These are phyloP conservation scores for Catharus ustulatus DNA, from an alignment of 2,797 vertebrate species.

Conservation along the genomic window DNA sequence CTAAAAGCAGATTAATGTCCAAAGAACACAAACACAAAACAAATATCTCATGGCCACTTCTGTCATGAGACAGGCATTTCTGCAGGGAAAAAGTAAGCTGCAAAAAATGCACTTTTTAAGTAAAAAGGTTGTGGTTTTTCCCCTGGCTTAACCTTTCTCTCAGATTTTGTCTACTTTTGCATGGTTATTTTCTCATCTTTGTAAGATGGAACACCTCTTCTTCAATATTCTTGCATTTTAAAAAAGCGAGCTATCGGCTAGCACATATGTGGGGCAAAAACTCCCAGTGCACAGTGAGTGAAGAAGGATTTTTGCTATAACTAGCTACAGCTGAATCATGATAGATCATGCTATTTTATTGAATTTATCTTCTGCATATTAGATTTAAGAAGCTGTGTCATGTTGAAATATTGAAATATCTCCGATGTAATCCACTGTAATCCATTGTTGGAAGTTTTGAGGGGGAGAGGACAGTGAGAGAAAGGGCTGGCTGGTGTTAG, in stretches of 20 bases:
- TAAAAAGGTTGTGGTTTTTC: neutral
- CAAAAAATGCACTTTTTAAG: neutral
- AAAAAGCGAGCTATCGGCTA: neutral
- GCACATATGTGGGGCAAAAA: neutral
- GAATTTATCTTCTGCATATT: conserved; percentile 65
- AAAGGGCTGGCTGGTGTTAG: conserved; percentile 24
- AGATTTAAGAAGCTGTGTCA: conserved; percentile 52
- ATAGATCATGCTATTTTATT: conserved; percentile 58
- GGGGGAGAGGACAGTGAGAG: neutral
- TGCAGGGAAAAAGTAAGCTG: neutral
- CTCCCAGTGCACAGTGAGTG: neutral
- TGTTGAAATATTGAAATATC: conserved; percentile 60
- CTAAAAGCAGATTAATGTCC: neutral
- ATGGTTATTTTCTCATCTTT: neutral
- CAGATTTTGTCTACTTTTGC: neutral
- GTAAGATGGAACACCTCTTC: neutral
- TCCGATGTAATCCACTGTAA: conserved; percentile 9
- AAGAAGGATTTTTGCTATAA: conserved; percentile 42
- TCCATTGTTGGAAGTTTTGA: conserved; percentile 24
- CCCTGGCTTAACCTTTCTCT: neutral
- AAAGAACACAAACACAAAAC: neutral
- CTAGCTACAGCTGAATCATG: conserved; percentile 41
- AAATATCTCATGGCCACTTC: neutral
- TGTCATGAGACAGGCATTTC: neutral
- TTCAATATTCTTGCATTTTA: neutral